A percentile compares a stretch with the other conserved stretches of the same genome.
phyloP scores from a whole-genome alignment of 2,888 invertebrate species.

The Noctuana brunneofusca region DNA sequence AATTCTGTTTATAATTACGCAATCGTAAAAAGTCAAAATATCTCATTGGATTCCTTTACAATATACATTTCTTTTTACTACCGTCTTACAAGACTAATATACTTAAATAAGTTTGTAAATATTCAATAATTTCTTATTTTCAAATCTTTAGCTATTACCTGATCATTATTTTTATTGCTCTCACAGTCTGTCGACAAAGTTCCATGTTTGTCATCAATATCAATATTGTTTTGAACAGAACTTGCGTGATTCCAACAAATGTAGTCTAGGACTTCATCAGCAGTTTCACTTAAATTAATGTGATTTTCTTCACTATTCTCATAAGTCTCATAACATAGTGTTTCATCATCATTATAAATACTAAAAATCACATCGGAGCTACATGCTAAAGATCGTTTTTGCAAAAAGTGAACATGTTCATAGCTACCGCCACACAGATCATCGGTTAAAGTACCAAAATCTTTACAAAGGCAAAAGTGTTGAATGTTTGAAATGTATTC shows the following conservation, averaged over 20 bases:
- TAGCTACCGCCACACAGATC: slow-evolving; percentile 48
- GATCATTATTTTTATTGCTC: not conserved
- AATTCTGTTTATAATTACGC: not conserved
- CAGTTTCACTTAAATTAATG: slow-evolving; percentile 7
- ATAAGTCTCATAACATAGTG: slow-evolving; percentile 10
- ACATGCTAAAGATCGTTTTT: slow-evolving; percentile 45
- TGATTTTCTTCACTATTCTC: slow-evolving; percentile 2
- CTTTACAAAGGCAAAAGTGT: slow-evolving; percentile 62
- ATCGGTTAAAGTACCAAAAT: slow-evolving; percentile 63
- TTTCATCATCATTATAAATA: slow-evolving; percentile 53
- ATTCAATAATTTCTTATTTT: too few species aligned
- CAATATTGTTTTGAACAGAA: slow-evolving; percentile 4
- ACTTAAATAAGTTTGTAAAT: too few species aligned
- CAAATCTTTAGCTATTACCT: not conserved
- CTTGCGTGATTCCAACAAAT: slow-evolving; percentile 28
- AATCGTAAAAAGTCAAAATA: not conserved
- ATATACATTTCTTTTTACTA: not conserved
- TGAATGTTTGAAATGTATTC: slow-evolving; percentile 1
- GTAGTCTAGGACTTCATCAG: slow-evolving; percentile 11
- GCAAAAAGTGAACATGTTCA: slow-evolving; percentile 67
- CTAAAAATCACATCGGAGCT: slow-evolving; percentile 53
- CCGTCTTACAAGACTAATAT: too few species aligned
- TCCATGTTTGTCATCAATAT: slow-evolving; percentile 3
- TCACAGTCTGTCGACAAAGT: not conserved
- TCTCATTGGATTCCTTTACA: too few species aligned